Base-by-base conservation (phyloP, 2,888 invertebrate genomes). In the Leucania comma region DNA sequence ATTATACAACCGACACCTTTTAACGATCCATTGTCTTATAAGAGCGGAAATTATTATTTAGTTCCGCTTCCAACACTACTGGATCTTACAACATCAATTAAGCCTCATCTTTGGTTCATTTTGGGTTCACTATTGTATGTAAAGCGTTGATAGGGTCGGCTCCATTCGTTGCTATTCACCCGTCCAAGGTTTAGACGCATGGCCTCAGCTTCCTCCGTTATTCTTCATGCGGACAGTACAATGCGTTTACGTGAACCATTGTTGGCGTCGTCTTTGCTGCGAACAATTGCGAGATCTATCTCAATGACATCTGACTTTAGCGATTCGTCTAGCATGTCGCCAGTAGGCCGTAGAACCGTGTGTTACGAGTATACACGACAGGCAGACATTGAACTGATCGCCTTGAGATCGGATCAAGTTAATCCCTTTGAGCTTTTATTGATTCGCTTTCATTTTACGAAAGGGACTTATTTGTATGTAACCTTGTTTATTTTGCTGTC, bases 161-260 rank as follows among this genome's bases (percentile, higher is more conserved):
- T 63, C 71, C 64, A 82, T 82, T 85, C 84, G 73, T 82, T 87
- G 86, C 88, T 89, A 91, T 91, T 92, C 91, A 91, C 82, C 90
- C 89, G 91, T 91, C 94, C 95, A 94, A 94, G 95, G 94, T 89
- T 91, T 88, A 89, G 92, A 92, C 88, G 81, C 90, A 90, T 88
- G 93, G 90, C 90, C 93, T 89, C 88, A 85, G 92, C 90, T 94
- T 93, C 95, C 93, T 92, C 89, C 83, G 89, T 89, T 90, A 93
- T 92, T 92, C 92, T 93, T 91, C 88, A 90, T 85, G 81, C 82
- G 88, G 95, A 95, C 95, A 95, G 92, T 90, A 95, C 95, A 95
- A 95, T 94, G 91, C 85, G 76, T 83, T 86, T 87, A 90, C 83
- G 76, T 79, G 87, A 82, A 76, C 92, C 89, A 93, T 94, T 94